Evolutionary conservation across 2,113 vertebrate species (phyloP), one percentile per base, ranked within the genome.

Genomic region (Felis chaus): DNA sequence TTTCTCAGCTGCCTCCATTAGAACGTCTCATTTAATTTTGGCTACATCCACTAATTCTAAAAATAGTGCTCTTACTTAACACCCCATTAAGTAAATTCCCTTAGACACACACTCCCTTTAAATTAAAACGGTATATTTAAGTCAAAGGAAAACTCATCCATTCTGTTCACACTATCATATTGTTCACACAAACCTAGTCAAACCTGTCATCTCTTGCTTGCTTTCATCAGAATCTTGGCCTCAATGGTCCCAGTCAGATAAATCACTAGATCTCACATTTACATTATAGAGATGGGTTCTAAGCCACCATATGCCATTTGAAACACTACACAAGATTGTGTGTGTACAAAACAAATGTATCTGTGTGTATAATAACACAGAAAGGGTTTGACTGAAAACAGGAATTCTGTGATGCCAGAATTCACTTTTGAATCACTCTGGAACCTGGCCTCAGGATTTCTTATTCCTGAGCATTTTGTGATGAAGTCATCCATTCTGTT

Each of bases 71-170:
- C 63, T 41, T 95, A 87, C 91, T 96, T 97, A 94, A 95, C 84
- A 97, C 84, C 39, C 57, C 93, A 96, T 90, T 97, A 96, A 96
- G 63, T 94, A 96, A 95, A 95, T 97, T 96, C n/a, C 95, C 80
- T 96, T 95, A 92, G 91, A 94, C 74, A 95, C n/a, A 90, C n/a
- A 74, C 27, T 90, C 74, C 55, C 53, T 96, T 97, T 95, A 96
- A 96, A 97, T 94, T 95, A 95, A 96, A 95, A 90, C 14, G 79
- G 80, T 94, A 69, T 92, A 82, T 95, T 95, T 89, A 95, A 96
- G 85, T 95, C 66, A 92, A 41, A 85, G 61, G 25, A 96, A 94
- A 91, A 33, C 16, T 39, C 39, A 7, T 3, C 48, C 39, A 13
- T 11, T 96, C 86, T 92, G 45, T 84, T 39, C n/a, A 94, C 50